Conservation (phyloP, 2,113 vertebrate species). For the Amphiprion ocellaris region DNA sequence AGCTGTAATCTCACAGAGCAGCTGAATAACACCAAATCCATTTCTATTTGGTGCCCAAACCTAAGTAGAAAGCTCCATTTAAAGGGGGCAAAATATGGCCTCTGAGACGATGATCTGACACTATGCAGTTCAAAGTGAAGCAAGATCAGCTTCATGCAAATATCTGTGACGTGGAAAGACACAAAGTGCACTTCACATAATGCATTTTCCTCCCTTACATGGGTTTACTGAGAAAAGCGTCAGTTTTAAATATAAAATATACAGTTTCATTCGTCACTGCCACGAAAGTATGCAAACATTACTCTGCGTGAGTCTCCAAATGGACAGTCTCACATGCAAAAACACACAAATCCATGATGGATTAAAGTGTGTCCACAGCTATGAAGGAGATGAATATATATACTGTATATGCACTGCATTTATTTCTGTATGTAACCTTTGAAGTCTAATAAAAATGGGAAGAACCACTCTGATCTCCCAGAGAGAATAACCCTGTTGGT, state of each 20-base stretch:
- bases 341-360: constrained; percentile 41
- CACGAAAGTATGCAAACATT: constrained; percentile 31
- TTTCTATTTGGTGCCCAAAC: constrained; percentile 29
- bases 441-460: constrained; percentile 72
- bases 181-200: constrained; percentile 50
- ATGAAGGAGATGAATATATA: constrained; percentile 44
- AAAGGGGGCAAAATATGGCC: constrained; percentile 29
- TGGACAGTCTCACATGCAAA: background rate
- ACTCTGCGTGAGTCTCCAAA: constrained; percentile 14
- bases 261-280: constrained; percentile 42
- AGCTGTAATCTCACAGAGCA: constrained; percentile 14
- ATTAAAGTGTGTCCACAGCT: constrained; percentile 49
- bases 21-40: constrained; percentile 35
- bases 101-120: constrained; percentile 25
- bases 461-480: constrained; percentile 72
- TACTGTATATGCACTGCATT: constrained; percentile 50
- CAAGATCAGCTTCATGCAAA: constrained; percentile 58
- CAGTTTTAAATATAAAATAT: constrained; percentile 1
- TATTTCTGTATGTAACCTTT: constrained; percentile 69
- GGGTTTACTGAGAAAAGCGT: constrained; percentile 15
- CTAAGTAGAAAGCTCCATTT: constrained; percentile 33
- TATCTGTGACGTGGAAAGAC: constrained; percentile 41
- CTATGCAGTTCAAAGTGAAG: constrained; percentile 42
- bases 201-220: constrained; percentile 47
- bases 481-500: constrained; percentile 73